phyloP scores from a whole-genome alignment of 2,888 invertebrate species.

The Blomia tropicalis region DNA sequence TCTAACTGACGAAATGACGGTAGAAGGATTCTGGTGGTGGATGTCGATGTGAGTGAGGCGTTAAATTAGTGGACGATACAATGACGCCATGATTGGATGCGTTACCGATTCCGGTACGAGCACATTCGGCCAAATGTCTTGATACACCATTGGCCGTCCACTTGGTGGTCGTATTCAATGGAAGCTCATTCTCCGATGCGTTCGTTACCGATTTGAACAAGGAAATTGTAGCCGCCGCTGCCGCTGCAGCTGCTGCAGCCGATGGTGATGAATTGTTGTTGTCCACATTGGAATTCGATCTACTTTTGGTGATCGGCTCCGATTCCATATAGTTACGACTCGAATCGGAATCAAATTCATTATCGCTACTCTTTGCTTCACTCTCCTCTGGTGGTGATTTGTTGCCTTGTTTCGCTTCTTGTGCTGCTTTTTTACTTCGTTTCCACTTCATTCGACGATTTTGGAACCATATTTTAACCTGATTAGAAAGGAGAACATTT shows the following conservation, averaged over 20 bases:
- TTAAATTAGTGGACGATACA: not conserved
- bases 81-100: not conserved
- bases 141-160: not conserved
- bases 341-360: conserved; percentile 13
- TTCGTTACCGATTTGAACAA: not conserved
- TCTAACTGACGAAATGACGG: conserved; percentile 19
- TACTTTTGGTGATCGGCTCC: conserved; percentile 1
- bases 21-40: conserved; percentile 13
- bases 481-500: no score
- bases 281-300: not conserved
- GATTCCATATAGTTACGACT: not conserved
- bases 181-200: not conserved
- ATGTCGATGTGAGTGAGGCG: not conserved
- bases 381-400: not conserved
- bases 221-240: not conserved
- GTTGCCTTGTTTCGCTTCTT: conserved; percentile 29
- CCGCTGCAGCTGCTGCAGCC: not conserved
- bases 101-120: not conserved
- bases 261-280: not conserved
- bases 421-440: conserved; percentile 84
- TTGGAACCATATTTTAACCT: conserved; percentile 86
- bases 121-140: conserved; percentile 15
- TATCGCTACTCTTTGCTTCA: not conserved
- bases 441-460: conserved; percentile 99
- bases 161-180: not conserved